Percentiles rank a stretch among this genome's conserved stretches.
Conservation (phyloP, 2,797 vertebrate genomes). For the Sebastes kiyomatsui region DNA sequence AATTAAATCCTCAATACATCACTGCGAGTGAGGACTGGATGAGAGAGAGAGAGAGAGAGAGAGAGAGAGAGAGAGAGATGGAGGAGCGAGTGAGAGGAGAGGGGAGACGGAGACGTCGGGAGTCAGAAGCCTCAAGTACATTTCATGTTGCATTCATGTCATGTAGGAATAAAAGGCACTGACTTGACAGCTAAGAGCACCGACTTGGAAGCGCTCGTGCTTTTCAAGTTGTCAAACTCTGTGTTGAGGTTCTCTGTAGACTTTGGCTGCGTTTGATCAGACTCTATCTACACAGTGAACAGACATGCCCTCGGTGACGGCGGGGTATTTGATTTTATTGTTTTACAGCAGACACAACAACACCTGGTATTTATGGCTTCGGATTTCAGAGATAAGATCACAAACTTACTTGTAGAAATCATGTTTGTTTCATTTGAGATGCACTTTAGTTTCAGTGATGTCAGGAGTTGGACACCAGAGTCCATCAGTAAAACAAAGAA, state of each 20-base stretch:
- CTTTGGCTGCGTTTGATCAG: conserved; percentile 34
- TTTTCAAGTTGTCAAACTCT: conserved; percentile 38
- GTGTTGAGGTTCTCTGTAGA: conserved; percentile 28
- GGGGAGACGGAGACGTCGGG: not conserved
- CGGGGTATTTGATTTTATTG: not conserved
- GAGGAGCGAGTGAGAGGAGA: conserved; percentile 19
- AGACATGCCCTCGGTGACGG: not conserved
- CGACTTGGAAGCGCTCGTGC: conserved; percentile 14
- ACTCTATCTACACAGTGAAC: not conserved
- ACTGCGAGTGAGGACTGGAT: conserved; percentile 45
- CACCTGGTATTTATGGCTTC: conserved; percentile 1
- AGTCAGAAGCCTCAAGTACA: conserved; percentile 7
- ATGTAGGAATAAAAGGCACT: conserved; percentile 28
- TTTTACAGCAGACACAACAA: not conserved
- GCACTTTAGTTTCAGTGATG: not conserved
- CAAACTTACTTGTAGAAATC: not conserved
- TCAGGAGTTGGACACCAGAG: not conserved
- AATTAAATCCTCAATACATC: conserved; percentile 82
- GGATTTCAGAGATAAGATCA: not conserved
- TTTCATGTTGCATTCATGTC: conserved; percentile 25
- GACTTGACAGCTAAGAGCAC: conserved; percentile 35
- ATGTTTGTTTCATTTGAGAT: not conserved
- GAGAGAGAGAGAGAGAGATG: conserved; percentile 2
- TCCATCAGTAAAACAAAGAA: not conserved
- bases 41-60: conserved; percentile 20